These are phyloP conservation scores for Nyctereutes procyonoides DNA, from an alignment of 2,113 vertebrate species.

Conservation along the genomic window DNA sequence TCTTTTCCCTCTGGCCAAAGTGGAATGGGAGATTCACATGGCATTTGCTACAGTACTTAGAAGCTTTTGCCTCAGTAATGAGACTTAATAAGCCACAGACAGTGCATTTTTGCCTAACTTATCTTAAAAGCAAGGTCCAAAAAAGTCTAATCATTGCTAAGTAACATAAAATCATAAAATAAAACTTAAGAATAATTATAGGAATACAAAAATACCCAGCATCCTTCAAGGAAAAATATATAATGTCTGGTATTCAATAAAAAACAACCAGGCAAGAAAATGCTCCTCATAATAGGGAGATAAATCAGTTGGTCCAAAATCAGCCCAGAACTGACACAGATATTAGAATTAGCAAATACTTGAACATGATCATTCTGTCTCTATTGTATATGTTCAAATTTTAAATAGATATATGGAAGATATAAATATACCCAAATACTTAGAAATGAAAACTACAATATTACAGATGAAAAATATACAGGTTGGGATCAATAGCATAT, in stretches of 20 bases:
- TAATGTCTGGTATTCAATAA: background rate
- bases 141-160: background rate
- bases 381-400: background rate
- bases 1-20: background rate
- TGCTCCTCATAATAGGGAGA: background rate
- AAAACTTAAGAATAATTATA: background rate
- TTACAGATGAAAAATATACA: background rate
- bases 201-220: background rate
- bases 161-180: background rate
- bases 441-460: background rate
- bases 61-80: background rate
- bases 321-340: background rate
- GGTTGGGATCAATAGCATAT: background rate
- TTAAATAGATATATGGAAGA: background rate
- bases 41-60: background rate
- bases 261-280: background rate
- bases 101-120: background rate
- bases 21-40: background rate
- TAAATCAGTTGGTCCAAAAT: background rate
- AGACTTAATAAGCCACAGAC: background rate
- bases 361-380: background rate
- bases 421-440: background rate
- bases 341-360: background rate
- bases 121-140: background rate
- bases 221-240: background rate